Conservation (phyloP, 2,888 invertebrate species). For the Drosophila koepferae region DNA sequence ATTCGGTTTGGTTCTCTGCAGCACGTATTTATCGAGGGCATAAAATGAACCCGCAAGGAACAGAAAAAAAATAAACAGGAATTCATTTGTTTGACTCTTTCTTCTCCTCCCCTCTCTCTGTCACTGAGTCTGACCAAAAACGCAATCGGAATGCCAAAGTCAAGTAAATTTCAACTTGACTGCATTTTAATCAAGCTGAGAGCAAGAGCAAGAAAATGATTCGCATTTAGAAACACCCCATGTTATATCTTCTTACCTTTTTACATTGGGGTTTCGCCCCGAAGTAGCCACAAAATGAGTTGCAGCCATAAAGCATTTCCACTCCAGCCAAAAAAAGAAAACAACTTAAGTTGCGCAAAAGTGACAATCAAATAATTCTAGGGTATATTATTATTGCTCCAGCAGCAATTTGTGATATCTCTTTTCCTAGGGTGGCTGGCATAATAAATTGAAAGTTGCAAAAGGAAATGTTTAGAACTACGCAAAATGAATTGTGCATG, state of each 20-base stretch:
- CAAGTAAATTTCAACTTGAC: constrained; percentile 75
- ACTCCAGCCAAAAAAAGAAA: neutral
- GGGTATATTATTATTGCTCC: constrained; percentile 11
- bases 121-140: constrained; percentile 7
- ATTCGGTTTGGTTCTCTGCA: constrained; percentile 23
- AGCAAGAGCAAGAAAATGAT: constrained; percentile 35
- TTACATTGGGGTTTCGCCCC: neutral
- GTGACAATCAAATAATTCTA: constrained; percentile 34
- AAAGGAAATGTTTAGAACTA: neutral
- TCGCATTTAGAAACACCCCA: constrained; percentile 45
- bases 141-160: constrained; percentile 50
- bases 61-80: constrained; percentile 31
- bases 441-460: constrained; percentile 10
- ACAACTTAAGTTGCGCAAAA: constrained; percentile 50
- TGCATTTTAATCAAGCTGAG: constrained; percentile 79
- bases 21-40: constrained; percentile 64
- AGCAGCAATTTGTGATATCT: neutral
- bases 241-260: constrained; percentile 34
- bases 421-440: neutral
- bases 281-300: constrained; percentile 18
- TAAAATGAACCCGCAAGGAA: constrained; percentile 32
- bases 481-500: neutral
- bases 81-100: constrained; percentile 53
- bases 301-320: constrained; percentile 33
- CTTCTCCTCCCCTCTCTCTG: neutral